A percentile compares a stretch with the other conserved stretches of the same genome.
phyloP scores from a whole-genome alignment of 2,113 vertebrate genomes.

The Coreoperca whiteheadi region DNA sequence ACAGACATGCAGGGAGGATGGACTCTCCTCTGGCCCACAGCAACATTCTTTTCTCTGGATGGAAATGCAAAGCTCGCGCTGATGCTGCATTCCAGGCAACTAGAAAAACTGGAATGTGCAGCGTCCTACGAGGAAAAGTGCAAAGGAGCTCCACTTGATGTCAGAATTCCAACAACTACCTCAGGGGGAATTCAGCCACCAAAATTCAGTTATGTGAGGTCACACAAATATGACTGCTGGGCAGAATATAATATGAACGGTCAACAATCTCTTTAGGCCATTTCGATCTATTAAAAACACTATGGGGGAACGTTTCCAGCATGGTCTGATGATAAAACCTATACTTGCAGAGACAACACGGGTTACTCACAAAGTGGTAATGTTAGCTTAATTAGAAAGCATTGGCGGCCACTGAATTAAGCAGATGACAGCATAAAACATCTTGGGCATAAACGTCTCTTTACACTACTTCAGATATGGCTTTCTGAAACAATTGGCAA shows the following conservation, averaged over 20 bases:
- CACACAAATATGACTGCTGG: background rate
- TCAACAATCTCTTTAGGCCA: background rate
- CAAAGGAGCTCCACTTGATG: constrained; percentile 1
- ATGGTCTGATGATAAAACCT: background rate
- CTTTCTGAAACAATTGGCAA: background rate
- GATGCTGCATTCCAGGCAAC: constrained; percentile 34
- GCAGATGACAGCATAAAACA: background rate
- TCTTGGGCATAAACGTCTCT: background rate
- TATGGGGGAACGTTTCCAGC: background rate
- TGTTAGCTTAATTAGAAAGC: background rate
- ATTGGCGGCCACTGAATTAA: background rate
- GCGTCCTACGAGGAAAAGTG: background rate
- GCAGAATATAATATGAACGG: background rate
- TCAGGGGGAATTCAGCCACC: constrained; percentile 18
- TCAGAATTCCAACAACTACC: background rate
- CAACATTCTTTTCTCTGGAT: constrained; percentile 34
- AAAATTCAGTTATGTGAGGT: constrained; percentile 17
- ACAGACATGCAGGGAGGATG: constrained; percentile 48
- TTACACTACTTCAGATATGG: background rate
- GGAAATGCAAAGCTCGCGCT: constrained; percentile 14
- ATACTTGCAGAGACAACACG: background rate
- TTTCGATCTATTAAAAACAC: background rate
- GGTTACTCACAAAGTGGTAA: background rate
- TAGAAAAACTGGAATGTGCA: constrained; percentile 29
- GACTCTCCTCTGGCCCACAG: constrained; percentile 33